These are phyloP conservation scores for Scaptodrosophila latifasciaeformis DNA, from an alignment of 2,888 invertebrate species.

Conservation along the genomic window DNA sequence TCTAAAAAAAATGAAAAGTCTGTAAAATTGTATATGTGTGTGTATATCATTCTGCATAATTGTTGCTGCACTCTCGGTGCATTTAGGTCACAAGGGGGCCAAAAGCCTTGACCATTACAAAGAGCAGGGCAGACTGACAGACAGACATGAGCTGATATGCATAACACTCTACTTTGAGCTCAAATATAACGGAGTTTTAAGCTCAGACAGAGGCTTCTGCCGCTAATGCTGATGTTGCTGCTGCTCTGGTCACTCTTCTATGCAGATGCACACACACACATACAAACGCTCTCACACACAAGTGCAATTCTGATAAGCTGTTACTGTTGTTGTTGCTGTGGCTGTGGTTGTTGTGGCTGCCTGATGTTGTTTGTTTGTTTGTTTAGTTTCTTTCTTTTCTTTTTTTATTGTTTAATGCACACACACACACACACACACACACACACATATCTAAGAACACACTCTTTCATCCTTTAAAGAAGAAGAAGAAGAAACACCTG, in stretches of 20 bases:
- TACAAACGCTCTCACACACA: too few species aligned
- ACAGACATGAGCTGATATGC: too few species aligned
- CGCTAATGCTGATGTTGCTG: not conserved
- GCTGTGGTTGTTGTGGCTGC: not conserved
- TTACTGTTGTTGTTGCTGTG: slow-evolving; percentile 1
- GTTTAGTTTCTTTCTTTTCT: not conserved
- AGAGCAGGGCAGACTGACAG: not conserved
- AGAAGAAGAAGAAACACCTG: not conserved
- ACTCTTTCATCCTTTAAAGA: slow-evolving; percentile 23
- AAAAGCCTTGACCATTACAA: slow-evolving; percentile 10
- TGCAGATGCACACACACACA: not conserved
- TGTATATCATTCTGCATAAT: slow-evolving; percentile 30
- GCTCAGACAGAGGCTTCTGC: too few species aligned
- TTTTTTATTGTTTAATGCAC: not conserved
- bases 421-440: slow-evolving; percentile 6
- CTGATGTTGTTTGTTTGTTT: not conserved
- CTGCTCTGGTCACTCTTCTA: not conserved
- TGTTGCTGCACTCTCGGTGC: slow-evolving; percentile 21
- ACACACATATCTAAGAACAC: slow-evolving; percentile 9
- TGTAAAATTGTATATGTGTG: slow-evolving; percentile 20
- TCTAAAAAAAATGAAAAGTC: too few species aligned
- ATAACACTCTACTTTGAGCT: too few species aligned
- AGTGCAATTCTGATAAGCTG: not conserved
- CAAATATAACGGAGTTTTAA: too few species aligned
- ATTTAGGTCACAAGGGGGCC: slow-evolving; percentile 23